Percentiles rank a stretch among this genome's conserved stretches.
Conservation (phyloP, 1,140 invertebrate species). For the Drosophila lacertosa region DNA sequence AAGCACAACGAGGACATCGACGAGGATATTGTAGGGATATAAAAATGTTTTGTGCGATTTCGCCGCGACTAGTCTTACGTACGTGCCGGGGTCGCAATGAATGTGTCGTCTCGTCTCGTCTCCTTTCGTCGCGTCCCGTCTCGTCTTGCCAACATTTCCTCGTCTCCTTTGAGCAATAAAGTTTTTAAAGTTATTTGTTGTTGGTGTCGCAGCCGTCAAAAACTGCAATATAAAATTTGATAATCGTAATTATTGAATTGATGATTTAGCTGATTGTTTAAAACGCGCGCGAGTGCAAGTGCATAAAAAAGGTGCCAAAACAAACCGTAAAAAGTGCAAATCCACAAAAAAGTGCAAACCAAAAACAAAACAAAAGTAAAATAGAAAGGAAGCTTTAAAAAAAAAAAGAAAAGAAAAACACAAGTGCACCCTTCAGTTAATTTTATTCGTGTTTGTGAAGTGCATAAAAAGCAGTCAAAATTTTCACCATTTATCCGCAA, state of each 20-base stretch:
- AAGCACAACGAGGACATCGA: conserved; percentile 52
- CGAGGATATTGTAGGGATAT: conserved; percentile 75
- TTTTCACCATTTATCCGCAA: conserved; percentile 84
- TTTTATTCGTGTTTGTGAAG: conserved; percentile 44
- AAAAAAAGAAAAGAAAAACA: conserved; percentile 12
- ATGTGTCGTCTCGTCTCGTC: conserved; percentile 56
- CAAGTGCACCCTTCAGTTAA: conserved; percentile 16
- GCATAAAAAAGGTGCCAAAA: conserved; percentile 15
- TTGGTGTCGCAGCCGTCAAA: conserved; percentile 18
- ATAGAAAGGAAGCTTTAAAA: not conserved
- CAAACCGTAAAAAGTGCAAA: conserved; percentile 27
- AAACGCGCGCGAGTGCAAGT: conserved; percentile 14
- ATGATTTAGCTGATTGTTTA: conserved; percentile 50
- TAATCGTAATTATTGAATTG: conserved; percentile 59
- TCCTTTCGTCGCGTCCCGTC: not conserved
- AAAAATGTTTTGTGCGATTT: conserved; percentile 83
- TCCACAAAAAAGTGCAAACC: no score
- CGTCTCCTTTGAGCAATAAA: conserved; percentile 29
- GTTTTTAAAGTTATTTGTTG: conserved; percentile 29
- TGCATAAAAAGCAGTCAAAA: conserved; percentile 79
- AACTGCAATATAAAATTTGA: conserved; percentile 31
- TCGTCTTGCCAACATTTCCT: conserved; percentile 11
- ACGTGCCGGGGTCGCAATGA: conserved; percentile 83
- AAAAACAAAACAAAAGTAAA: not conserved
- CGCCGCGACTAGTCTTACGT: conserved; percentile 82